These are phyloP conservation scores for Equus quagga DNA, from an alignment of 2,113 vertebrate species.

Conservation along the genomic window DNA sequence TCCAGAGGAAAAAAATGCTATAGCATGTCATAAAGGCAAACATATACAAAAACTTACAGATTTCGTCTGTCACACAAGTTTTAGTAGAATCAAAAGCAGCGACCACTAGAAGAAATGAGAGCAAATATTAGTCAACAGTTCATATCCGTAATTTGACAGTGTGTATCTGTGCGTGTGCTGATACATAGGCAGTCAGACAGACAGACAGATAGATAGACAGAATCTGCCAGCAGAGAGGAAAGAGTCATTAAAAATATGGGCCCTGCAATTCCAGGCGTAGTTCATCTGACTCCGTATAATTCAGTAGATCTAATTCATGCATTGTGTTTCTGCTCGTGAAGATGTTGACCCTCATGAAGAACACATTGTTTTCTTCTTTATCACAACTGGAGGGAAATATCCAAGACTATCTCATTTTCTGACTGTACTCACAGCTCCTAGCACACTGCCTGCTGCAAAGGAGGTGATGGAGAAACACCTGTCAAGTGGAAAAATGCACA, in stretches of 20 bases:
- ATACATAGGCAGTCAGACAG: no score
- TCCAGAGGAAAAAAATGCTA: background rate
- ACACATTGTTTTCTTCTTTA: background rate
- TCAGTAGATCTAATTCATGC: background rate
- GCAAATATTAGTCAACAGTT: background rate
- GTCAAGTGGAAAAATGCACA: background rate
- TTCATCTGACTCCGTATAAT: background rate
- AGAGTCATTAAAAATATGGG: background rate
- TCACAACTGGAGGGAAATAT: background rate
- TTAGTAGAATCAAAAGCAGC: background rate
- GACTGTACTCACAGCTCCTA: background rate
- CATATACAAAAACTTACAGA: background rate
- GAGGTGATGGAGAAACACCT: background rate
- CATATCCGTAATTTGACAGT: background rate
- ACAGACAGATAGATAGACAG: no score
- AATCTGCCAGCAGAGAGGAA: background rate
- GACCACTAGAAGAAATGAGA: conserved; percentile 1
- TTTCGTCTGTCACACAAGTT: background rate
- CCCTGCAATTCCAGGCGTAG: background rate
- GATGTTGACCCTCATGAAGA: background rate
- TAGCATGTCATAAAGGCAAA: background rate
- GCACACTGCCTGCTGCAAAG: background rate
- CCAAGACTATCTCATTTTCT: background rate
- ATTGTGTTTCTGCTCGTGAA: background rate
- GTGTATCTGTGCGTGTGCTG: background rate